Base-by-base conservation (phyloP, 2,113 vertebrate genomes). In the Prionailurus bengalensis region DNA sequence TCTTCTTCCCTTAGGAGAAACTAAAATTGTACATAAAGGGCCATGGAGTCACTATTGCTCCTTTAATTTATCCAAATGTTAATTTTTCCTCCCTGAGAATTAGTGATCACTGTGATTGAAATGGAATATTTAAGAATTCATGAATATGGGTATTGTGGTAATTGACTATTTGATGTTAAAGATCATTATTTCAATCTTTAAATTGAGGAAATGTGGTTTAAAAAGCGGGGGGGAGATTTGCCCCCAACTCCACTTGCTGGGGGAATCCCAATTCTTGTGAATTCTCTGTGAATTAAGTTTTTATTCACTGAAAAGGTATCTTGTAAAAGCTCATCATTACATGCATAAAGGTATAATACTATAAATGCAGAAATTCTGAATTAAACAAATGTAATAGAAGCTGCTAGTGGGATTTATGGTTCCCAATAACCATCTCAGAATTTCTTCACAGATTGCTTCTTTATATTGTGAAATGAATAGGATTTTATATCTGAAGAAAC, bases 401-500 rank as follows among this genome's bases (percentile, higher is more conserved):
- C 88, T 95, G 92, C 93, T 97, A 76, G 82, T 97, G 97, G 95
- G 97, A 97, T 98, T 98, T 98, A 98, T 97, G 96, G 94, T 94
- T 97, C 85, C 95, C 96, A 98, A 97, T 97, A 98, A 97, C 1
- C 0, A 95, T 78, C 96, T 96, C 81, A 85, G 93, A 98, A 98
- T 95, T 91, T 94, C 96, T 98, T 98, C 94, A 98, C 91, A 98
- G 98, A 98, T 98, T 98, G 96, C 87, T 98, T 98, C 97, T 98
- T 98, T 97, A 98, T 98, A 98, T 98, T 98, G 97, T 93, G 97
- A 98, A 99, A 98, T 98, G 96, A 98, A 98, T 98, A 98, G 97
- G 95, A 97, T 98, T 98, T 98, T 98, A 94, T 98, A 98, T 98
- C 97, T 98, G 93, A 98, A 98, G 96, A 98, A 98, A 99, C 92